Base-by-base conservation (phyloP, 2,888 invertebrate species). In the Drosophila leonis region DNA sequence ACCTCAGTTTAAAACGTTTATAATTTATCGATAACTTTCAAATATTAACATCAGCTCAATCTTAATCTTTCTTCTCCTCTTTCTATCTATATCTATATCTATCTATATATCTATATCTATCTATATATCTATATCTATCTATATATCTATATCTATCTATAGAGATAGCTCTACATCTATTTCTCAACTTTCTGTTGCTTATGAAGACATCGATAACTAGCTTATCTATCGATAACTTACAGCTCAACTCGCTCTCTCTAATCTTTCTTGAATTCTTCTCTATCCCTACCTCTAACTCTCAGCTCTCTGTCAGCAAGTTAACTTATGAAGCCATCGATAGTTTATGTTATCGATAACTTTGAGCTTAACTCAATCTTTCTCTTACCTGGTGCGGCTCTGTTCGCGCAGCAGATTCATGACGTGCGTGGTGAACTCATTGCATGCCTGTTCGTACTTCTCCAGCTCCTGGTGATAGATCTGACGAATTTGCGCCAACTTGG, bases 371-470 rank as follows among this genome's bases (percentile, higher is more conserved):
- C 15, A n/a, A 9, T 42, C 12, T n/a, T 1, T 2, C 12, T 31
- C 66, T 70, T 62, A 93, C 93, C 93, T 95, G 83, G 99, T 99
- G 91, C 98, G 97, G 91, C 98, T 98, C 94, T 99, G 98, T 94
- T 99, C 98, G 65, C 98, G 94, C 78, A 99, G 94, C 88, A 99
- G 94, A 94, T 99, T 99, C 97, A 99, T 98, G 82, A 99, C 99
- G 94, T 99, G 99, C n/a, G 99, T 99, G 69, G 99, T 99, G 94
- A 99, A 99, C 94, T 99, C 99, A 93, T 98, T 98, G 94, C 99
- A 99, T n/a, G 99, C 99, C 95, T 99, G 99, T 94, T 99, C 99
- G 92, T 99, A 99, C 95, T 99, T 99, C 94, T 99, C 98, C 91
- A 99, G 94, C 94, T 99, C 99, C 94, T 98, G 98, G 94, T 99